Conservation (phyloP, 2,113 vertebrate genomes). For the Oryctolagus cuniculus region mOryCun1.1 NC_091437.1:55154501-55155000, state of each 20-base stretch:
- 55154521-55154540: neutral
- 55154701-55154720: neutral
- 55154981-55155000: neutral
- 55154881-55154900: neutral
- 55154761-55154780: neutral
- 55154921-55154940: neutral
- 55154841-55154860: neutral
- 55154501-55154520: neutral
- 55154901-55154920: slow-evolving; percentile 9
- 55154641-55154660: neutral
- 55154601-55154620: neutral
- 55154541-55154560: neutral
- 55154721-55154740: slow-evolving; percentile 10
- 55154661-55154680: neutral
- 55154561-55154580: neutral
- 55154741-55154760: neutral
- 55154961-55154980: neutral
- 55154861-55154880: neutral
- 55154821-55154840: neutral
- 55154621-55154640: neutral
- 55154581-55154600: neutral
- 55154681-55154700: neutral
- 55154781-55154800: neutral
- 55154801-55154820: neutral
- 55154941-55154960: neutral